These are phyloP conservation scores for Bombyx mori DNA, from an alignment of 1,140 invertebrate genomes.

Conservation along the genomic window ASM3026992v2 NC_085119.1:16089001-16089500, in stretches of 20 bases:
- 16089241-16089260: constrained; percentile 12
- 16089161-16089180: constrained; percentile 25
- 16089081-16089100: constrained; percentile 34
- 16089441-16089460: constrained; percentile 52
- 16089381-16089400: constrained; percentile 32
- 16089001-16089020: background rate
- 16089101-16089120: constrained; percentile 32
- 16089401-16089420: constrained; percentile 59
- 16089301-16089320: constrained; percentile 13
- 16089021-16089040: constrained; percentile 1
- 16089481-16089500: constrained; percentile 50
- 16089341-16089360: constrained; percentile 5
- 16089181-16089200: constrained; percentile 22
- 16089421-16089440: constrained; percentile 60
- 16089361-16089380: constrained; percentile 3
- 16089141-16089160: constrained; percentile 21
- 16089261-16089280: constrained; percentile 9
- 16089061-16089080: constrained; percentile 13
- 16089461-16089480: constrained; percentile 55
- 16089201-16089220: constrained; percentile 7
- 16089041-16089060: background rate
- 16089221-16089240: background rate
- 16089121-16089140: constrained; percentile 30
- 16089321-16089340: background rate
- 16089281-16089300: constrained; percentile 15